Percentiles rank a stretch among this genome's conserved stretches.
phyloP scores from a whole-genome alignment of 2,113 vertebrate species.

The Hemibagrus wyckioides region DNA sequence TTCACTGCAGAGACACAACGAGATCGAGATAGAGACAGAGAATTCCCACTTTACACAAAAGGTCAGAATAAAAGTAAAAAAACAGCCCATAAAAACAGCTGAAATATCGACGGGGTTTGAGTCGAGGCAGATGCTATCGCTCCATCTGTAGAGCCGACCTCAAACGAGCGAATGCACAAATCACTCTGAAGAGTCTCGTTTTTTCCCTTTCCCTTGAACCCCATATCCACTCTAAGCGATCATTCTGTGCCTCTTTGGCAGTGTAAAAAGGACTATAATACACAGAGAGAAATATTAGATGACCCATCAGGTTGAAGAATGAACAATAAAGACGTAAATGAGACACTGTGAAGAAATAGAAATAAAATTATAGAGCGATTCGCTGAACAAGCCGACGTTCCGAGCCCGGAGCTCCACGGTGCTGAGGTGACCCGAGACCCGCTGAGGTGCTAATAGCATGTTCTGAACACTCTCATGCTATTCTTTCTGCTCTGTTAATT shows the following conservation, averaged over 20 bases:
- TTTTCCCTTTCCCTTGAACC: background rate
- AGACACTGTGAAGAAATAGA: background rate
- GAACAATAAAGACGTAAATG: slow-evolving; percentile 9
- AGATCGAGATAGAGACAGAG: slow-evolving; percentile 1
- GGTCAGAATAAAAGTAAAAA: background rate
- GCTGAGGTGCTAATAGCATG: slow-evolving; percentile 24
- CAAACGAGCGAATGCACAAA: background rate
- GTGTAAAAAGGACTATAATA: background rate
- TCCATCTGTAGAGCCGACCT: background rate
- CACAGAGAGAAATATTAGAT: background rate
- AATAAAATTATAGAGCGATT: slow-evolving; percentile 10
- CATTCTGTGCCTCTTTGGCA: background rate
- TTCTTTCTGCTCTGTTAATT: slow-evolving; percentile 53
- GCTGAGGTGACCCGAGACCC: background rate
- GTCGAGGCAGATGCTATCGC: background rate
- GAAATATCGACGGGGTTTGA: slow-evolving; percentile 11
- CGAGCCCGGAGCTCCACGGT: background rate
- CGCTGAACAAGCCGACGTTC: slow-evolving; percentile 7
- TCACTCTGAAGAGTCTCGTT: background rate
- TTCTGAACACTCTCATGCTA: slow-evolving; percentile 31
- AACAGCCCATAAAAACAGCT: slow-evolving; percentile 3
- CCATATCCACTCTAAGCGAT: background rate
- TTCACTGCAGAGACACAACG: slow-evolving; percentile 65
- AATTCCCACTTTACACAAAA: background rate
- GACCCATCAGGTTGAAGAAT: background rate